Conservation (phyloP, 2,797 vertebrate species). For the Hapalemur alaotrensis region DNA sequence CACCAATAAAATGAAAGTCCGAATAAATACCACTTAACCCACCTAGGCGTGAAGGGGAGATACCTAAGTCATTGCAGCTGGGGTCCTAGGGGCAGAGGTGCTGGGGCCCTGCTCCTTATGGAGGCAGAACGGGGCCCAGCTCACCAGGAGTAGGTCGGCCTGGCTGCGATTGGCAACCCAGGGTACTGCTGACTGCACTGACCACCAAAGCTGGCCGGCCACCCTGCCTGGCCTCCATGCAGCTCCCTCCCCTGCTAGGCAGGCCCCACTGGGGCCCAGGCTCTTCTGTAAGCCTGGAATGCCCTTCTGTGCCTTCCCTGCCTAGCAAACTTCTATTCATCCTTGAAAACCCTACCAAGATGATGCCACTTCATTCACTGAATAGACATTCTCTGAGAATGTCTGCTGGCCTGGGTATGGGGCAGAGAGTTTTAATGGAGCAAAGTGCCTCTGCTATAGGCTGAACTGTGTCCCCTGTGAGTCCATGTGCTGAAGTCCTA, state of each 20-base stretch:
- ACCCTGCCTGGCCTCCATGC: neutral
- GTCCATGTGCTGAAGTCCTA: neutral
- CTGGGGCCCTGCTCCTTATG: neutral
- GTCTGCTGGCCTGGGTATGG: neutral
- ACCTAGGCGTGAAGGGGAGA: neutral
- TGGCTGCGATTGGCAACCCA: neutral
- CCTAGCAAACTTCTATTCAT: neutral
- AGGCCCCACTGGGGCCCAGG: neutral
- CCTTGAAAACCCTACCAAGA: neutral
- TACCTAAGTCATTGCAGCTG: neutral
- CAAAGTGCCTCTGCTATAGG: neutral
- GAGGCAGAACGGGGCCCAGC: neutral
- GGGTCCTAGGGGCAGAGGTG: neutral
- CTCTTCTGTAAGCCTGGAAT: neutral
- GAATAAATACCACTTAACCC: constrained; percentile 6
- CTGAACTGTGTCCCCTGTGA: neutral
- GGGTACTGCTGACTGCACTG: neutral
- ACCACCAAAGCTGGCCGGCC: neutral
- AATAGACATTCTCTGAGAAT: neutral
- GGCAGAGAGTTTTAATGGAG: no score
- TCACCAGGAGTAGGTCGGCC: rapidly evolving
- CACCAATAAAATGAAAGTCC: constrained; percentile 17
- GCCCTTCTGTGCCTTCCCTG: neutral
- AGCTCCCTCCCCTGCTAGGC: no score
- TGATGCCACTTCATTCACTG: neutral